Base-by-base conservation (phyloP, 2,113 vertebrate genomes). In the Ia io region DNA sequence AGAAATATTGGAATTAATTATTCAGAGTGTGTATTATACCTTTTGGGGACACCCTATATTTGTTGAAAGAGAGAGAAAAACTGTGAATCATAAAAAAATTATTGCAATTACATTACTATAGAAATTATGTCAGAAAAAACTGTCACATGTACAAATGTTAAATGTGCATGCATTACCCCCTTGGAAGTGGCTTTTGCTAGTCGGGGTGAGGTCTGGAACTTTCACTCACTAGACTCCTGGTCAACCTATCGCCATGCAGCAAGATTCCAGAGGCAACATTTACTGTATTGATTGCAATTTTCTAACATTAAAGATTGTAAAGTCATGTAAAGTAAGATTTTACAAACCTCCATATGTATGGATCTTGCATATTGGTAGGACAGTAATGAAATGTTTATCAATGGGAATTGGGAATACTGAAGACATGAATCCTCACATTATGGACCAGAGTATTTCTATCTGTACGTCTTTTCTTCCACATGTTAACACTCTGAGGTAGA, bases 281-380 rank as follows among this genome's bases (percentile, higher is more conserved):
- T 37, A 47, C 2, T 32, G 3, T 12, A 17, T 9, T n/a, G 6
- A 10, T 18, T 25, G 25, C 16, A 14, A 10, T 17, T 71, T 53
- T 56, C 37, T n/a, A 47, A 69, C 25, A 9, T 32, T 51, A 73
- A 3, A 51, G 7, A 18, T 35, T 5, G 1, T 17, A 51, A 82
- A 77, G n/a, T 30, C 8, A 17, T 12, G 5, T 49, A 51, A 59
- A 32, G 49, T 9, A 30, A 53, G 32, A 69, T 47, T 88, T 65
- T 0, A 1, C 30, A 40, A 44, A 30, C 22, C 40, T 25, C 14
- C 35, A 7, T 30, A 35, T 4, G 1, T n/a, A 8, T 2, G 17
- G 32, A 12, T 22, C 22, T n/a, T 70, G 16, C 17, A 1, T 61
- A 18, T 32, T 18, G 6, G 44, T 65, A 49, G 44, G 47, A 76